Conservation (phyloP, 2,113 vertebrate genomes). For the Cyrtonyx montezumae region DNA sequence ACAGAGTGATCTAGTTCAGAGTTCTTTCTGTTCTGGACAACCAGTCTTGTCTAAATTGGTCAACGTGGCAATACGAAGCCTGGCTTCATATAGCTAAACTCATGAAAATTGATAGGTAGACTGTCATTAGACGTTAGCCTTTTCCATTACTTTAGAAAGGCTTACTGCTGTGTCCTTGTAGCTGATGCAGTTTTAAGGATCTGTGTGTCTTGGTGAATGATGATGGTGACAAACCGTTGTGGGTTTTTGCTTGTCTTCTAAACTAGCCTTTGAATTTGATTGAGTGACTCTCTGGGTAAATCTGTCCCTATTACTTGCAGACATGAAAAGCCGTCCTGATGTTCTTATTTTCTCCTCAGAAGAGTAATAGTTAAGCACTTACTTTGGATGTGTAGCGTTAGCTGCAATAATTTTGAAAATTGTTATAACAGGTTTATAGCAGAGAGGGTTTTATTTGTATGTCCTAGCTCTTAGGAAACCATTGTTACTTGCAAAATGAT, state of each 20-base stretch:
- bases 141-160: neutral
- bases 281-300: rapidly evolving
- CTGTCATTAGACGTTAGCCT: neutral
- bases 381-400: neutral
- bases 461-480: neutral
- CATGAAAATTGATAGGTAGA: neutral
- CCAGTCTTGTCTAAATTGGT: neutral
- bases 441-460: neutral
- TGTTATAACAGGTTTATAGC: neutral
- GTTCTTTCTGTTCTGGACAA: neutral
- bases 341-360: neutral
- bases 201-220: neutral
- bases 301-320: neutral
- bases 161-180: neutral
- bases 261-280: neutral
- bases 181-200: neutral
- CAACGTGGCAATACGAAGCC: neutral
- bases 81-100: neutral
- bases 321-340: neutral
- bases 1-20: neutral
- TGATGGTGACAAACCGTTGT: neutral
- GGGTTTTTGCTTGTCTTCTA: neutral
- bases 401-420: neutral
- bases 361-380: neutral
- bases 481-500: neutral